Percentiles rank a stretch among this genome's conserved stretches.
Conservation (phyloP, 1,140 invertebrate species). For the Drosophila nikananu region DNA sequence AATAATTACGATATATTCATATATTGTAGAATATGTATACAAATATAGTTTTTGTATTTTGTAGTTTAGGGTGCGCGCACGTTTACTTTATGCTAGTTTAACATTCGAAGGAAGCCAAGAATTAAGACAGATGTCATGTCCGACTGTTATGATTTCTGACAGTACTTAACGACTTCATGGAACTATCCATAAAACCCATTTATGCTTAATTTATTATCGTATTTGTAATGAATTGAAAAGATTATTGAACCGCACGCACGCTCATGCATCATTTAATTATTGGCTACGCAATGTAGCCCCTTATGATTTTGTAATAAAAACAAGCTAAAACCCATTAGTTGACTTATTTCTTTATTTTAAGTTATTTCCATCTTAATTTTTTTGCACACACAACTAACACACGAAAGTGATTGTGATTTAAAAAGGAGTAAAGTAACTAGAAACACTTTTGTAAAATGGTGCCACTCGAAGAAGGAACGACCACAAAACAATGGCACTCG, state of each 20-base stretch:
- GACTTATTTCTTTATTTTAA: constrained; percentile 20
- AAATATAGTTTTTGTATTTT: constrained; percentile 74
- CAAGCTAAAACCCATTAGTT: constrained; percentile 36
- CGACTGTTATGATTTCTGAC: constrained; percentile 55
- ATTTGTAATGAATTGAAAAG: constrained; percentile 47
- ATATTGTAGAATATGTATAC: constrained; percentile 42
- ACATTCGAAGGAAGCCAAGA: constrained; percentile 48
- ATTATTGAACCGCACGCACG: constrained; percentile 36
- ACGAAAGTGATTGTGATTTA: constrained; percentile 80
- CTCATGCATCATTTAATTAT: constrained; percentile 51
- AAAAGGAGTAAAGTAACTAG: constrained; percentile 69
- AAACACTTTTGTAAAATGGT: constrained; percentile 71
- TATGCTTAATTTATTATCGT: constrained; percentile 72
- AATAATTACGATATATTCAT: constrained; percentile 27
- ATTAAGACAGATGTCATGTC: constrained; percentile 21
- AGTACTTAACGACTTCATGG: constrained; percentile 65
- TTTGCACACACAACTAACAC: constrained; percentile 69
- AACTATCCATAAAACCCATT: constrained; percentile 50
- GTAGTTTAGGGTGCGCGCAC: constrained; percentile 68
- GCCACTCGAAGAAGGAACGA: constrained; percentile 22
- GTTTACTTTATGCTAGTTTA: constrained; percentile 60
- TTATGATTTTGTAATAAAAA: constrained; percentile 68
- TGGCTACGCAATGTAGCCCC: constrained; percentile 34
- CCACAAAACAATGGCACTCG: constrained; percentile 4
- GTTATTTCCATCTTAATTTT: constrained; percentile 9